Evolutionary conservation across 2,888 invertebrate genomes (phyloP), one percentile per base, ranked within the genome.

Genomic region (Latrodectus elegans): DNA sequence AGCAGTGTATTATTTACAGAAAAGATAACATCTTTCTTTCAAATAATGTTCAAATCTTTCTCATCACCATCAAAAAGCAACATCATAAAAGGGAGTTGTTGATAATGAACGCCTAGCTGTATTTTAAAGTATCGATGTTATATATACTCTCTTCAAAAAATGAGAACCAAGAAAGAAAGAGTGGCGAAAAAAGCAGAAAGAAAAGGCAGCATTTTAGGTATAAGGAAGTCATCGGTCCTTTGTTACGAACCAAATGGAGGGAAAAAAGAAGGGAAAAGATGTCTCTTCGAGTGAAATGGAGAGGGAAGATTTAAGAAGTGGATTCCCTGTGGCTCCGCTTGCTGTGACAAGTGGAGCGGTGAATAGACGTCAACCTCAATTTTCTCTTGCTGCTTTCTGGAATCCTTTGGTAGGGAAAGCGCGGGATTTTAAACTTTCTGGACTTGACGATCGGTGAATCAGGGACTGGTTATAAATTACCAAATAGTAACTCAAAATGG

Each of bases 351-450:
- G 84, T 84, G 77, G 72, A 73, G 84, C 84, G 77, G 72, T 84
- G 84, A 84, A 84, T 78, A 65, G 72, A 71, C 76, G 84, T 78
- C 84, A 84, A 74, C 84, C 84, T 78, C 78, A 76, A 84, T 84
- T 84, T 84, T 84, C 77, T 60, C 81, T 81, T 26, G 67, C 75
- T 68, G 83, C 60, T 84, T 49, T 70, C 53, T 84, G 77, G 64
- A 67, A 76, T 76, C 51, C 14, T 67, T 26, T 60, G 60, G 15
- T 4, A 49, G 67, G 71, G 70, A 76, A 76, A 65, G 77, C 77
- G 77, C 84, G 84, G 84, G 72, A 72, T 84, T 78, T 64, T 72
- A 84, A 84, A 65, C 70, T 84, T 73, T 60, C 55, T 71, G 22
- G 60, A 76, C 76, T 83, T 83, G 70, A 71, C 76, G 64, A 51